A percentile compares a stretch with the other conserved stretches of the same genome.
Conservation (phyloP, 92 coral and sea anemone genomes). For the Anthopleura xanthogrammica region DNA sequence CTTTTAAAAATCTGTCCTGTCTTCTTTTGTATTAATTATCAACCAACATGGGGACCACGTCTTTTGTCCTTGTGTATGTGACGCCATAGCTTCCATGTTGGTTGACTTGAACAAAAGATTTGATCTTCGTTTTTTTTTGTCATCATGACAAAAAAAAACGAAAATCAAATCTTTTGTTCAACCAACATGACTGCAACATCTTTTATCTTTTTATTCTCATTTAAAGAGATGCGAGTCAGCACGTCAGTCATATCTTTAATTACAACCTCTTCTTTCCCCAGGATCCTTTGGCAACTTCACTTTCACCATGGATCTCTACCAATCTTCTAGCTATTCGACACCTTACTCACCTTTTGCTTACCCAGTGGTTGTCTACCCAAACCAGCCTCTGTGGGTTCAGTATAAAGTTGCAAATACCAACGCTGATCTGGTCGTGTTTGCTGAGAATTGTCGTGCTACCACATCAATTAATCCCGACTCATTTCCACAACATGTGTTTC, state of each 20-base stretch:
- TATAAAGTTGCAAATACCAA: neutral
- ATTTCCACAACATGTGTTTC: constrained; percentile 7
- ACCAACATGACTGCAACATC: no score
- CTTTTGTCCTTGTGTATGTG: no score
- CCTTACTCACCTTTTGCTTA: neutral
- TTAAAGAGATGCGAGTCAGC: no score
- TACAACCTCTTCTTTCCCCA: neutral
- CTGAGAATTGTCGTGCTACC: constrained; percentile 29
- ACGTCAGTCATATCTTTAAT: no score
- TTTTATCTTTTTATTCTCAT: no score
- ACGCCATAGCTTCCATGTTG: no score
- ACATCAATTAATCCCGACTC: constrained; percentile 7
- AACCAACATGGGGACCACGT: no score
- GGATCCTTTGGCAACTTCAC: constrained; percentile 23
- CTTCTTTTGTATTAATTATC: no score
- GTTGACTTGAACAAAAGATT: no score
- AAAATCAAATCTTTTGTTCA: neutral
- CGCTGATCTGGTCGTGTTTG: constrained; percentile 28
- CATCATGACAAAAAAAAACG: no score
- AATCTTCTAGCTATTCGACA: neutral
- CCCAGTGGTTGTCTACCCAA: constrained; percentile 10
- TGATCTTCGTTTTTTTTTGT: no score
- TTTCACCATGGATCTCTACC: constrained; percentile 11
- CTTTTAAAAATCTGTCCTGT: neutral
- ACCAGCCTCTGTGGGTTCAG: constrained; percentile 16